phyloP scores from a whole-genome alignment of 2,888 invertebrate genomes.

The Thysanoteuthis rhombus region DNA sequence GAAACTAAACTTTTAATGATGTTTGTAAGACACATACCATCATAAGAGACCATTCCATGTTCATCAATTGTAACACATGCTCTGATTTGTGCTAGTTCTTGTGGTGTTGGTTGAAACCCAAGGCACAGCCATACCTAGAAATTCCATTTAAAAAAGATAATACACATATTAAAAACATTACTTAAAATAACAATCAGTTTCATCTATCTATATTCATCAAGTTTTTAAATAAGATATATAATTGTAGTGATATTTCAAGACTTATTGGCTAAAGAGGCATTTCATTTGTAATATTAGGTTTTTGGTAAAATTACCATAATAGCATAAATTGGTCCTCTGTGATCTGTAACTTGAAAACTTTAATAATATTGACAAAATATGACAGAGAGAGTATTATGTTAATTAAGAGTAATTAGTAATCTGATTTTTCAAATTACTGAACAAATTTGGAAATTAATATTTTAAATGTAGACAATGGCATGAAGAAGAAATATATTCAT shows the following conservation, averaged over 20 bases:
- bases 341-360: no score
- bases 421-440: no score
- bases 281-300: not conserved
- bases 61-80: slow-evolving; percentile 49
- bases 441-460: no score
- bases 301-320: no score
- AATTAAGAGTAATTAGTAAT: no score
- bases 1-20: no score
- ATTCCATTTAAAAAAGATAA: not conserved
- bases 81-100: slow-evolving; percentile 49
- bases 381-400: no score
- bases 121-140: slow-evolving; percentile 56
- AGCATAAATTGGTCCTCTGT: no score
- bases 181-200: not conserved
- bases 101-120: slow-evolving; percentile 53
- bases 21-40: slow-evolving; percentile 44
- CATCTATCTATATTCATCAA: not conserved
- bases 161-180: not conserved
- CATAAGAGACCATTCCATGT: slow-evolving; percentile 55
- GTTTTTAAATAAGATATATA: not conserved
- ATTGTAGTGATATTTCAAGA: not conserved
- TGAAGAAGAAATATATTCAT: no score
- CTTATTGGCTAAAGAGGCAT: not conserved
- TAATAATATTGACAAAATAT: no score
- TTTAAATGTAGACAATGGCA: no score